These are phyloP conservation scores for Athene noctua DNA, from an alignment of 2,113 vertebrate genomes.

Conservation along the genomic window DNA sequence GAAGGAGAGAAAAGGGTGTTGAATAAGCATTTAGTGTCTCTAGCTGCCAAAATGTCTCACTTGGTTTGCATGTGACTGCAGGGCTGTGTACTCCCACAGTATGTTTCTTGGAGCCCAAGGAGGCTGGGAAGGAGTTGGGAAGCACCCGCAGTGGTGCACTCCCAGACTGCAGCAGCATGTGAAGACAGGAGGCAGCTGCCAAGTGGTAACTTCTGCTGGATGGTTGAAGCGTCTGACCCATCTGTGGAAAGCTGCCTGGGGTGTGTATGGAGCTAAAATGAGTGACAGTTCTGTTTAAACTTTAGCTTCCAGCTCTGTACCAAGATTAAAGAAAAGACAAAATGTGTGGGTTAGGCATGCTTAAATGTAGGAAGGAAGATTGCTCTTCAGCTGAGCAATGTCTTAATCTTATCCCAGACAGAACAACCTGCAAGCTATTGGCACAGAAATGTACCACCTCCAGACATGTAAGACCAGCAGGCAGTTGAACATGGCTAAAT, in stretches of 20 bases:
- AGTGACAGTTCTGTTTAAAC: background rate
- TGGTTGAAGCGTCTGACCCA: background rate
- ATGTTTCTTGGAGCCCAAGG: background rate
- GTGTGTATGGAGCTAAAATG: background rate
- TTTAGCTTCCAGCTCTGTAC: background rate
- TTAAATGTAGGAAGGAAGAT: background rate
- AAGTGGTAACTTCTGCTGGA: background rate
- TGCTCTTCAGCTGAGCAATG: background rate
- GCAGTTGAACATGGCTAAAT: background rate
- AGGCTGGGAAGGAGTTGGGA: background rate
- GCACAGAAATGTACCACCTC: background rate
- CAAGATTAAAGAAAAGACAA: background rate
- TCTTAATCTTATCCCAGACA: background rate
- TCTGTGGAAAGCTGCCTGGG: background rate
- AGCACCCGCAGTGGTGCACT: accelerated
- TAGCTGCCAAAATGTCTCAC: background rate
- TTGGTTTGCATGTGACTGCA: background rate
- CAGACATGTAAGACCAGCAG: background rate
- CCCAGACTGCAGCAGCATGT: accelerated
- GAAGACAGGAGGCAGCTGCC: background rate
- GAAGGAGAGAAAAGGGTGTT: background rate
- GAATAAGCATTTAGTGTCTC: background rate
- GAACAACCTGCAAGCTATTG: background rate
- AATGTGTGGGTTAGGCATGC: background rate
- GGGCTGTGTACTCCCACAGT: background rate